A percentile compares a stretch with the other conserved stretches of the same genome.
These are phyloP conservation scores for Zaprionus inermis DNA, from an alignment of 1,140 invertebrate species.

Conservation along the genomic window DNA sequence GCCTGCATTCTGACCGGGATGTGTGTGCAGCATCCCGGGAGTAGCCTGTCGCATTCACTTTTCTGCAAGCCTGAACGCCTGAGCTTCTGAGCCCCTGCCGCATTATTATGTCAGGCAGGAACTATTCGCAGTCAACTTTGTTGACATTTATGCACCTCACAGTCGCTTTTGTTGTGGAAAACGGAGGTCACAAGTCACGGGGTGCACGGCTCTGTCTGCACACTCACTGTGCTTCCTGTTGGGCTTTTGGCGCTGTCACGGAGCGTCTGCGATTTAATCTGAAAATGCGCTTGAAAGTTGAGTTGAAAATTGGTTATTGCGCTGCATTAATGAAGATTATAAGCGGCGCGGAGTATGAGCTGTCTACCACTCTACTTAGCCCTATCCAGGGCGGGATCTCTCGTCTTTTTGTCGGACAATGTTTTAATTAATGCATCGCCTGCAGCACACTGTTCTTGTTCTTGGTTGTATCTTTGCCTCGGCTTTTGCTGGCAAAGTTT, in stretches of 20 bases:
- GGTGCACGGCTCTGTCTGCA: not conserved
- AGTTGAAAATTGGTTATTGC: slow-evolving; percentile 78
- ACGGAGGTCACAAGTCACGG: slow-evolving; percentile 13
- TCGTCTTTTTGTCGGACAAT: slow-evolving; percentile 32
- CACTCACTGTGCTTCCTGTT: slow-evolving; percentile 1
- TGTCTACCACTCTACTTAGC: not conserved
- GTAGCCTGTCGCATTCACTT: slow-evolving; percentile 61
- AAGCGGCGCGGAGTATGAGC: slow-evolving; percentile 8
- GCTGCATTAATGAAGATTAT: slow-evolving; percentile 61
- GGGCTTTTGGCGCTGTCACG: slow-evolving; percentile 34
- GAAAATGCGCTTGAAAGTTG: slow-evolving; percentile 48
- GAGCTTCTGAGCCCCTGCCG: slow-evolving; percentile 34
- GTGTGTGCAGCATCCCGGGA: slow-evolving; percentile 32
- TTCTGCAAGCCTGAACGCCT: slow-evolving; percentile 17
- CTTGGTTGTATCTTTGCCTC: slow-evolving; percentile 18
- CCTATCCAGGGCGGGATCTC: slow-evolving; percentile 12
- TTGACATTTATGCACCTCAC: slow-evolving; percentile 74
- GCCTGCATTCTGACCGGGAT: slow-evolving; percentile 28
- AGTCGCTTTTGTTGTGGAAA: slow-evolving; percentile 40
- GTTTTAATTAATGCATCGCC: slow-evolving; percentile 70
- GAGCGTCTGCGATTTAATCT: slow-evolving; percentile 52
- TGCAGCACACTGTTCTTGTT: slow-evolving; percentile 31
- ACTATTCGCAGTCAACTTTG: slow-evolving; percentile 73
- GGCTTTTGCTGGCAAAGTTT: slow-evolving; percentile 55
- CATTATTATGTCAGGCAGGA: slow-evolving; percentile 69